phyloP scores from a whole-genome alignment of 2,113 vertebrate species.

The Phoxinus phoxinus region DNA sequence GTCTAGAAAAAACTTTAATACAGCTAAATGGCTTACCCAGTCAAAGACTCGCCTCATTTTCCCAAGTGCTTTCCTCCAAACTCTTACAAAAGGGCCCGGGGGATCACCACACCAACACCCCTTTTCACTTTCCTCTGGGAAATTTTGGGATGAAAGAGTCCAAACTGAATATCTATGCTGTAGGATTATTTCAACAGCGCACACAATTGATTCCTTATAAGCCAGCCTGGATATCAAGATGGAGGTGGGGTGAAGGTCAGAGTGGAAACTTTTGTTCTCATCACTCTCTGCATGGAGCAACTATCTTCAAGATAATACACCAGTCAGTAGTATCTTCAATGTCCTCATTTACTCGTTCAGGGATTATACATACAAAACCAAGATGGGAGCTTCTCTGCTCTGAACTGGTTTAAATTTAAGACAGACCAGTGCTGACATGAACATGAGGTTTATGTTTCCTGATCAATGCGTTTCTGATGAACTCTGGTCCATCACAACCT shows the following conservation, averaged over 20 bases:
- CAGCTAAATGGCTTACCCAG: slow-evolving; percentile 55
- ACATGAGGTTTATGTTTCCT: slow-evolving; percentile 2
- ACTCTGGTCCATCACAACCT: background rate
- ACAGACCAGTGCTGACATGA: background rate
- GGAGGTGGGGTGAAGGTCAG: background rate
- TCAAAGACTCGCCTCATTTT: slow-evolving; percentile 37
- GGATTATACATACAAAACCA: background rate
- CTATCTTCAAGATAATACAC: background rate
- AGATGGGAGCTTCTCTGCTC: background rate
- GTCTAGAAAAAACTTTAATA: slow-evolving; percentile 59
- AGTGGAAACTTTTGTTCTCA: slow-evolving; percentile 10
- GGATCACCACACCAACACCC: slow-evolving; percentile 10
- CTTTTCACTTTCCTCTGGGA: slow-evolving; percentile 46
- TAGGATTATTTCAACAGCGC: slow-evolving; percentile 42
- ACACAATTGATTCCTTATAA: slow-evolving; percentile 39
- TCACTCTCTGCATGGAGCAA: background rate
- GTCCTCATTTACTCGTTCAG: background rate
- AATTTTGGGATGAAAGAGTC: slow-evolving; percentile 47
- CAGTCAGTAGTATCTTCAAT: slow-evolving; percentile 21
- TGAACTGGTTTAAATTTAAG: background rate
- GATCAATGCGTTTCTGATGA: background rate
- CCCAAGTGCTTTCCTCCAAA: background rate
- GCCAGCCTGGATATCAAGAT: slow-evolving; percentile 28
- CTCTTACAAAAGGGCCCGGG: slow-evolving; percentile 48
- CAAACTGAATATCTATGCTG: slow-evolving; percentile 43